A percentile compares a stretch with the other conserved stretches of the same genome.
phyloP scores from a whole-genome alignment of 2,888 invertebrate species.

The Sesia apiformis region DNA sequence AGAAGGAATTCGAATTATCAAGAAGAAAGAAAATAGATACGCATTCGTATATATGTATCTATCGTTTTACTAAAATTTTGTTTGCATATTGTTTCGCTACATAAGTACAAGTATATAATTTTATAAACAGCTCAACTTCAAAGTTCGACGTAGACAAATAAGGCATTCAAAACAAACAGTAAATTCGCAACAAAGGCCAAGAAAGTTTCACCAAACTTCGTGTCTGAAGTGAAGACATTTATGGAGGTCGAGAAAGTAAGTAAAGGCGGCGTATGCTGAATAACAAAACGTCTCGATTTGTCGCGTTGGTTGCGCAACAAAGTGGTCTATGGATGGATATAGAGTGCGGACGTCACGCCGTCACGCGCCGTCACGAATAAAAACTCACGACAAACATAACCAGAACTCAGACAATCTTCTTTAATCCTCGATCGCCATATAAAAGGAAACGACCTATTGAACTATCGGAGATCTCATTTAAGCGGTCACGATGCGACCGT shows the following conservation, averaged over 20 bases:
- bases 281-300: constrained; percentile 43
- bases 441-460: constrained; percentile 33
- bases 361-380: constrained; percentile 43
- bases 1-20: too few species aligned
- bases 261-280: constrained; percentile 46
- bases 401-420: constrained; percentile 21
- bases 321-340: constrained; percentile 35
- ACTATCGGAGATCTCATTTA: constrained; percentile 28
- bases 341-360: constrained; percentile 34
- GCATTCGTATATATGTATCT: too few species aligned
- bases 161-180: background rate
- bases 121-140: background rate
- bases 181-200: background rate
- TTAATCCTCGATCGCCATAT: constrained; percentile 10
- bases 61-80: too few species aligned
- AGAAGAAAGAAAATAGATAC: too few species aligned
- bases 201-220: constrained; percentile 27
- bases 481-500: constrained; percentile 36
- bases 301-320: constrained; percentile 54
- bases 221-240: constrained; percentile 31
- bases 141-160: background rate
- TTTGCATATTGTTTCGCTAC: too few species aligned
- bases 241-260: constrained; percentile 66
- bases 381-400: constrained; percentile 28
- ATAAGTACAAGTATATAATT: too few species aligned